Evolutionary conservation across 2,113 vertebrate genomes (phyloP).

Genomic region (Cephalopterus ornatus): DNA sequence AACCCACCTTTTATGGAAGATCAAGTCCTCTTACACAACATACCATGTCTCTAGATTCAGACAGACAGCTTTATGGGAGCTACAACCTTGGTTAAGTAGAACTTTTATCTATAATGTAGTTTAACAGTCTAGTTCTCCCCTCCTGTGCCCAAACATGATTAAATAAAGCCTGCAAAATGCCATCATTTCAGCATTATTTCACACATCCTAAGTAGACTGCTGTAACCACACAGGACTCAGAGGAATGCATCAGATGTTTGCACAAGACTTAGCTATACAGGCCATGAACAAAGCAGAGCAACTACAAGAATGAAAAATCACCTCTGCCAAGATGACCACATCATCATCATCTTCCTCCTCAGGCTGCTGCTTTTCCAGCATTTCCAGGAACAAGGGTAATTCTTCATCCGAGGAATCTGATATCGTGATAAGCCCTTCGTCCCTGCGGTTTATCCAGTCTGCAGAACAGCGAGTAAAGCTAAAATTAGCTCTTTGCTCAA

Average conservation of each 20-base stretch:
- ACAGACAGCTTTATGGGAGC: background rate
- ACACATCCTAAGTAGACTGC: background rate
- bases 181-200: background rate
- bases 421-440: constrained; percentile 82
- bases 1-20: background rate
- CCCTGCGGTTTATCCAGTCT: constrained; percentile 75
- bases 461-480: background rate
- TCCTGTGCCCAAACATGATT: background rate
- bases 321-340: constrained; percentile 85
- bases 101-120: background rate
- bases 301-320: constrained; percentile 36
- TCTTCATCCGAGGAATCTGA: constrained; percentile 94
- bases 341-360: constrained; percentile 79
- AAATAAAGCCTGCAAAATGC: background rate
- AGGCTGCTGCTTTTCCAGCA: constrained; percentile 69
- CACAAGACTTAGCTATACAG: background rate
- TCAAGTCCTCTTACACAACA: background rate
- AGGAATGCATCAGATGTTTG: background rate
- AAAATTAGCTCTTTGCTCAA: background rate
- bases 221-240: background rate
- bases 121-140: background rate
- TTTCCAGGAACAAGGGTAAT: constrained; percentile 72
- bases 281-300: background rate
- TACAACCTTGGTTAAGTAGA: background rate
- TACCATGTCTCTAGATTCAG: background rate